phyloP scores from a whole-genome alignment of 30 jellyfish, hydroid and myxozoan species.

The Turritopsis rubra region DNA sequence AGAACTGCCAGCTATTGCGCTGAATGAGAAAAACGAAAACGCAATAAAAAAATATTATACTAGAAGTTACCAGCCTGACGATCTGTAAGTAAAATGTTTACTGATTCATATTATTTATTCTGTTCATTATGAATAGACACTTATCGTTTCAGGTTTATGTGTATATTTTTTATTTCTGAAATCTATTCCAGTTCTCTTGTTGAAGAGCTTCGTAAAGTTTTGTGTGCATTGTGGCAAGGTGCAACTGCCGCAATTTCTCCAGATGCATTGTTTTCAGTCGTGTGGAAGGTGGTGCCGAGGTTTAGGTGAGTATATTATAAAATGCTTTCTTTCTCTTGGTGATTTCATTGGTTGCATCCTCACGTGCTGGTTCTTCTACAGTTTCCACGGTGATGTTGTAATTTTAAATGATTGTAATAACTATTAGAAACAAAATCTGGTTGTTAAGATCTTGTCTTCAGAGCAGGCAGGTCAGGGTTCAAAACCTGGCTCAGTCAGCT shows the following conservation, averaged over 20 bases:
- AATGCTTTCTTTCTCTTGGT: no score
- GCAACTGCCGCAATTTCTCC: constrained; percentile 80
- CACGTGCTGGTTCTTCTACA: no score
- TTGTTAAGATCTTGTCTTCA: no score
- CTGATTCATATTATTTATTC: background rate
- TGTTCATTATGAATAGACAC: background rate
- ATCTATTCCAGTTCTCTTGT: constrained; percentile 58
- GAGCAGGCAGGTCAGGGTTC: no score
- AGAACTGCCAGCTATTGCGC: constrained; percentile 91
- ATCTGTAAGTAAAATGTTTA: constrained; percentile 43
- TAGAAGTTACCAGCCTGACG: constrained; percentile 88
- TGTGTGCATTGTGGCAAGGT: constrained; percentile 96
- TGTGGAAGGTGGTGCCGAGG: constrained; percentile 95
- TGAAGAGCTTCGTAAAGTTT: constrained; percentile 79
- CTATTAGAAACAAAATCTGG: no score
- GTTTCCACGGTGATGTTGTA: no score
- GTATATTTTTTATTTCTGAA: background rate
- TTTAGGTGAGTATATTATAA: constrained; percentile 47
- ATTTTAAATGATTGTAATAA: no score
- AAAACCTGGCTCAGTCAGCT: no score
- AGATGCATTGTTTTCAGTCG: constrained; percentile 80
- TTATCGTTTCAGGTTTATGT: background rate
- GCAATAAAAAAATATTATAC: constrained; percentile 73
- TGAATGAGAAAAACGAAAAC: constrained; percentile 53
- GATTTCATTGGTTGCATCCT: background rate